Evolutionary conservation across 2,888 invertebrate genomes (phyloP).

Genomic region (Dryococelus australis): DNA sequence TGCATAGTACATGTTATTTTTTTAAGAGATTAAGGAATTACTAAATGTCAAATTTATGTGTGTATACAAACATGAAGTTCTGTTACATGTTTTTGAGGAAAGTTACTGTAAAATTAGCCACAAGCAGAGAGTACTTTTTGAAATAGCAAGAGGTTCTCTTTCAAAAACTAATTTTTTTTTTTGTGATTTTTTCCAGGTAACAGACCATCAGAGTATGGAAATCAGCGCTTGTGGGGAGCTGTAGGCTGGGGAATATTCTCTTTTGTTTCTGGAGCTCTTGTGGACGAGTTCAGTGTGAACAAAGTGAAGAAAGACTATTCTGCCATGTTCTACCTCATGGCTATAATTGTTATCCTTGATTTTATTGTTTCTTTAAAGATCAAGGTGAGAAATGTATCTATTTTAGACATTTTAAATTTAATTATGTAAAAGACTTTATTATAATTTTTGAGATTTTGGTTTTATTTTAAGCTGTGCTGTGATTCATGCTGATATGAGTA

Average conservation of each 20-base stretch:
- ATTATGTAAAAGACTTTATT: no score
- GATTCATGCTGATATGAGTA: no score
- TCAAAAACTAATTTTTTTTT: neutral
- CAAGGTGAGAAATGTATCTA: constrained; percentile 51
- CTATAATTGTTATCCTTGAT: constrained; percentile 70
- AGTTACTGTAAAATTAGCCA: neutral
- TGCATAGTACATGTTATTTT: no score
- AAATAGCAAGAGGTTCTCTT: neutral
- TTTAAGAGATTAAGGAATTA: no score
- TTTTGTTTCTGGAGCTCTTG: constrained; percentile 77
- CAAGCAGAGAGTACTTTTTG: neutral
- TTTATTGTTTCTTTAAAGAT: constrained; percentile 71
- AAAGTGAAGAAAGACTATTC: constrained; percentile 74
- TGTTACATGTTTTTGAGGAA: neutral
- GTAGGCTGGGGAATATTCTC: constrained; percentile 86
- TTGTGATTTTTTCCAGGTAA: constrained; percentile 62
- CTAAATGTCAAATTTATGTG: neutral
- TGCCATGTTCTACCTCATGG: constrained; percentile 80
- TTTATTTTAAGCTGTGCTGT: neutral
- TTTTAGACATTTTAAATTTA: no score
- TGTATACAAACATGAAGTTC: neutral
- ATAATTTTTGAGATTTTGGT: no score
- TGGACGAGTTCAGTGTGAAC: constrained; percentile 76
- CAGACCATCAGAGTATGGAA: constrained; percentile 79
- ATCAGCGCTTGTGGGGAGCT: constrained; percentile 88